Conservation (phyloP, 2,113 vertebrate genomes). For the Daphoenositta chrysoptera region DNA sequence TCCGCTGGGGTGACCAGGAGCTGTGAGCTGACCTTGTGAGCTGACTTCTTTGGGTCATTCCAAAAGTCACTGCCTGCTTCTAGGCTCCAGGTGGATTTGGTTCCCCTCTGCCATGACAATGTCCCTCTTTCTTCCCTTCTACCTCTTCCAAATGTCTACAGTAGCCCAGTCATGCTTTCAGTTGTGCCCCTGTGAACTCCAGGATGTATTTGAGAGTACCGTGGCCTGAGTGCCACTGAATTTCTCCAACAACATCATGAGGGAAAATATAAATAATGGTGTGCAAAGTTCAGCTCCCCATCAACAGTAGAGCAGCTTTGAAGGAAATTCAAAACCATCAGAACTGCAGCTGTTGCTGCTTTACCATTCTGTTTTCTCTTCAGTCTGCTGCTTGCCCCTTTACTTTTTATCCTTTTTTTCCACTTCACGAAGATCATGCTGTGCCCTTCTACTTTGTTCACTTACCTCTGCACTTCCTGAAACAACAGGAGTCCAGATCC, state of each 20-base stretch:
- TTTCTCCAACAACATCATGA: neutral
- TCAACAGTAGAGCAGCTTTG: neutral
- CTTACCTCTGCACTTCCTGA: neutral
- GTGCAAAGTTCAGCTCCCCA: neutral
- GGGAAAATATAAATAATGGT: neutral
- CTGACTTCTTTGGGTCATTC: neutral
- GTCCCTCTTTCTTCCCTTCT: neutral
- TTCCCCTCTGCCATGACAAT: rapidly evolving
- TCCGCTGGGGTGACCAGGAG: neutral
- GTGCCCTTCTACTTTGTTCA: neutral
- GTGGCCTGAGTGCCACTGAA: neutral
- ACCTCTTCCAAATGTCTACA: neutral
- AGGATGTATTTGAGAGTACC: neutral
- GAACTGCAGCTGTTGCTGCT: neutral
- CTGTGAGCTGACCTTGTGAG: neutral
- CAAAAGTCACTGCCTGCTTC: neutral
- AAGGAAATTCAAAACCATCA: neutral
- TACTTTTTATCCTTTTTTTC: neutral
- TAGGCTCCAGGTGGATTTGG: neutral
- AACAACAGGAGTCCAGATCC: neutral
- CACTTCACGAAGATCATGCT: neutral
- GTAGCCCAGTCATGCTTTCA: neutral
- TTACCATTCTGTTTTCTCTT: neutral
- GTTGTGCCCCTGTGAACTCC: neutral
- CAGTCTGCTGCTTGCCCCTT: neutral